Percentiles rank a stretch among this genome's conserved stretches.
phyloP scores from a whole-genome alignment of 2,888 invertebrate species.

The Cyclophora albipunctata region DNA sequence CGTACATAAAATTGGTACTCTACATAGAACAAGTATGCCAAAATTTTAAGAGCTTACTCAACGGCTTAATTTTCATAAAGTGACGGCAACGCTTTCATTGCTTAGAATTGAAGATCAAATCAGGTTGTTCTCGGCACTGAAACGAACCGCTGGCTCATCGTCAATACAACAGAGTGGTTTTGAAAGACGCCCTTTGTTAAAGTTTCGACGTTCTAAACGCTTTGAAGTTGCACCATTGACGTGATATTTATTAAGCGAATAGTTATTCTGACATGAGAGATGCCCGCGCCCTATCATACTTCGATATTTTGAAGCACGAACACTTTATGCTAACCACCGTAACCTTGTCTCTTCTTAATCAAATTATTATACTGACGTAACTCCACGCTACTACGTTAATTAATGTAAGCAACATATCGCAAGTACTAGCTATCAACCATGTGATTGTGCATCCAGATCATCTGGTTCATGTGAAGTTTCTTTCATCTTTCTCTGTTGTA shows the following conservation, averaged over 20 bases:
- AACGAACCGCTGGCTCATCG: slow-evolving; percentile 33
- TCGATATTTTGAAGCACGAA: slow-evolving; percentile 12
- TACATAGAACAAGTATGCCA: background rate
- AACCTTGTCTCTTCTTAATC: slow-evolving; percentile 61
- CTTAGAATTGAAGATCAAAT: slow-evolving; percentile 21
- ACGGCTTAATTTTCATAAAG: slow-evolving; percentile 13
- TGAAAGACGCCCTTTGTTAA: slow-evolving; percentile 37
- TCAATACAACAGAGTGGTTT: slow-evolving; percentile 33
- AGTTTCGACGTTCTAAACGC: slow-evolving; percentile 32
- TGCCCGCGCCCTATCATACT: too few relatives aligned
- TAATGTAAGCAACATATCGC: slow-evolving; percentile 27
- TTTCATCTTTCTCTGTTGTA: too few relatives aligned
- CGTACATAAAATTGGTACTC: too few relatives aligned
- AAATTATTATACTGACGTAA: slow-evolving; percentile 66
- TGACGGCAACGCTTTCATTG: slow-evolving; percentile 17
- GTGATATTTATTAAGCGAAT: slow-evolving; percentile 28
- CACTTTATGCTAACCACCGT: slow-evolving; percentile 25
- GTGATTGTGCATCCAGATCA: too few relatives aligned
- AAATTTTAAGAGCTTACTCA: background rate
- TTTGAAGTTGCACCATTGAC: slow-evolving; percentile 31
- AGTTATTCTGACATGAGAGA: slow-evolving; percentile 3
- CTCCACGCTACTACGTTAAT: slow-evolving; percentile 51
- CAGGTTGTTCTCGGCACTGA: slow-evolving; percentile 22
- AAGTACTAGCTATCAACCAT: too few relatives aligned
- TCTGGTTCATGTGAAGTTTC: too few relatives aligned